Percentiles rank a stretch among this genome's conserved stretches.
These are phyloP conservation scores for Pseudochromis fuscus DNA, from an alignment of 2,797 vertebrate species.

Conservation along the genomic window DNA sequence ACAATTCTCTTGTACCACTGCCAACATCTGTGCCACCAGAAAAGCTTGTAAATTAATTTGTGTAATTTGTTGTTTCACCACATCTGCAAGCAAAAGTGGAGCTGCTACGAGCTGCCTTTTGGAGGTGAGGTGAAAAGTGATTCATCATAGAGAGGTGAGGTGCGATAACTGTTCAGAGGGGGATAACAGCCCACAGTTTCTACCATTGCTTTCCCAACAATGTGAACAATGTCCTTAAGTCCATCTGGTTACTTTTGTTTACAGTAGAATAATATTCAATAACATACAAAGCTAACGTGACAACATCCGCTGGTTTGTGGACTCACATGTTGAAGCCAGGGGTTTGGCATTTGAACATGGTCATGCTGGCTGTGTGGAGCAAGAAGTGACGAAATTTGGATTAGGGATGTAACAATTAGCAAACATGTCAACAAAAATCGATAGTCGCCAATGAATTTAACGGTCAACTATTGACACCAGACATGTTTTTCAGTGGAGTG, in stretches of 20 bases:
- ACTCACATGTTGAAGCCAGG: too few relatives aligned
- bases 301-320: too few relatives aligned
- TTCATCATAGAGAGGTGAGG: neutral
- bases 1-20: neutral
- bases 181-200: slow-evolving; percentile 1
- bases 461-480: too few relatives aligned
- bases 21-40: neutral
- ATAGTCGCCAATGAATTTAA: too few relatives aligned
- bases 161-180: neutral
- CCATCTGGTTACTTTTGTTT: neutral
- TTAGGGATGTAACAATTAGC: too few relatives aligned
- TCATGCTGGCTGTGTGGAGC: too few relatives aligned
- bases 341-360: too few relatives aligned
- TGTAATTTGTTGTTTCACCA: neutral
- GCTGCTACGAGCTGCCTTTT: neutral
- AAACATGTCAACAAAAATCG: too few relatives aligned
- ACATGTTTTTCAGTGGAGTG: too few relatives aligned
- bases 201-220: neutral
- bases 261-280: neutral
- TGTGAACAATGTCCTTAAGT: neutral
- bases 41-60: neutral
- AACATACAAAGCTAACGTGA: too few relatives aligned
- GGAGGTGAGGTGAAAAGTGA: neutral
- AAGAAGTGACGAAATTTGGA: too few relatives aligned
- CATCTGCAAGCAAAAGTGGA: neutral